These are phyloP conservation scores for Macquaria ambigua DNA, from an alignment of 2,113 vertebrate genomes.

Conservation along the genomic window DNA sequence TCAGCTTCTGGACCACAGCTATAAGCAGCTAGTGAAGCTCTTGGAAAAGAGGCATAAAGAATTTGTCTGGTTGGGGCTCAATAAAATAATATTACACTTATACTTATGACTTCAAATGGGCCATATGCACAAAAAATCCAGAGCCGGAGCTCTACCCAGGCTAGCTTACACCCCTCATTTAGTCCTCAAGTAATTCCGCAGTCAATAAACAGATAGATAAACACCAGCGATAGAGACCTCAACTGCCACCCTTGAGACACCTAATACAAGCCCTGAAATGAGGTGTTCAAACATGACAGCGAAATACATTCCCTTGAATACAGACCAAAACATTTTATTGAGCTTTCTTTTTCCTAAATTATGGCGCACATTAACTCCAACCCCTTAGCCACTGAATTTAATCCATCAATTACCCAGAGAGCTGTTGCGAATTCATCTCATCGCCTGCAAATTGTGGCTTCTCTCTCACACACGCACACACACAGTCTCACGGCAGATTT, in stretches of 20 bases:
- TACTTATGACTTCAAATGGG: conserved; percentile 73
- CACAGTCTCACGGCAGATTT: conserved; percentile 84
- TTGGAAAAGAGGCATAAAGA: conserved; percentile 67
- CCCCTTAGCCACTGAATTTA: conserved; percentile 85
- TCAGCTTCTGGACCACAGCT: conserved; percentile 58
- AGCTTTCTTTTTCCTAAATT: conserved; percentile 80
- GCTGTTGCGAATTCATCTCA: conserved; percentile 84
- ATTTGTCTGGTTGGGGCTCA: conserved; percentile 68
- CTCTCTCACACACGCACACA: conserved; percentile 66
- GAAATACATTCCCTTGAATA: conserved; percentile 79
- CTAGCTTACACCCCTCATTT: conserved; percentile 63
- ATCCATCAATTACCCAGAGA: conserved; percentile 88
- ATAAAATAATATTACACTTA: conserved; percentile 75
- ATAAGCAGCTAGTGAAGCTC: conserved; percentile 64
- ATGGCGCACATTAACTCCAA: conserved; percentile 82
- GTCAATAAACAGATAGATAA: conserved; percentile 78
- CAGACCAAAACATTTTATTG: conserved; percentile 72
- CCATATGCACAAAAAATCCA: conserved; percentile 47
- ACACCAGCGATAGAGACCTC: conserved; percentile 64
- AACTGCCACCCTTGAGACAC: conserved; percentile 53
- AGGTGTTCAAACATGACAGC: conserved; percentile 68
- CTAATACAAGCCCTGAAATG: conserved; percentile 60
- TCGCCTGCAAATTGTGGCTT: conserved; percentile 81
- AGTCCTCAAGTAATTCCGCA: conserved; percentile 62
- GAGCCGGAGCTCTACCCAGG: conserved; percentile 33